phyloP scores from a whole-genome alignment of 2,113 vertebrate genomes.

The Manacus vitellinus region DNA sequence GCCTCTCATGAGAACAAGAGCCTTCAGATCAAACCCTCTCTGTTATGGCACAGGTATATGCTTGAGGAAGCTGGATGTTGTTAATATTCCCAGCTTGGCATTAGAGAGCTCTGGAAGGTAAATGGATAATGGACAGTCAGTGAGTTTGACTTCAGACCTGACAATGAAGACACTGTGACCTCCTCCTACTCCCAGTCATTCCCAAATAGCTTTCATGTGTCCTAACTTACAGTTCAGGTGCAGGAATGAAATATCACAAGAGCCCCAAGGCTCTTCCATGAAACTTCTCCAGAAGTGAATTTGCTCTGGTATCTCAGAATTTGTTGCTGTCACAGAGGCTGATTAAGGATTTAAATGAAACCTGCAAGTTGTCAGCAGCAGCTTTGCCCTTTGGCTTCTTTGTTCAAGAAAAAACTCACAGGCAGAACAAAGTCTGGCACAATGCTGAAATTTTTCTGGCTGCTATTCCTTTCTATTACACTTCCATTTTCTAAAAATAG shows the following conservation, averaged over 20 bases:
- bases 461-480: neutral
- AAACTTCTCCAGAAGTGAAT: conserved; percentile 7
- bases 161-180: neutral
- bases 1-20: neutral
- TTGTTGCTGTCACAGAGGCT: conserved; percentile 3
- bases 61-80: neutral
- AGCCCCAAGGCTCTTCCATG: neutral
- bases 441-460: neutral
- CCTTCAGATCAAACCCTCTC: neutral
- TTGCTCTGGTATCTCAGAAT: conserved; percentile 1
- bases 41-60: neutral
- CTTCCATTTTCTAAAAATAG: neutral
- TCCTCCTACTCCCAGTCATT: neutral
- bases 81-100: neutral
- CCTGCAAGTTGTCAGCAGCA: neutral
- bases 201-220: neutral
- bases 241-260: neutral
- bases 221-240: neutral
- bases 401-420: neutral
- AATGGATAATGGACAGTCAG: neutral
- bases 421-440: neutral
- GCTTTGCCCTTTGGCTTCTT: neutral
- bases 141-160: neutral
- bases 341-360: conserved; percentile 8
- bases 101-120: neutral